Percentiles rank a stretch among this genome's conserved stretches.
Conservation (phyloP, 2,113 vertebrate species). For the Copsychus sechellarum region DNA sequence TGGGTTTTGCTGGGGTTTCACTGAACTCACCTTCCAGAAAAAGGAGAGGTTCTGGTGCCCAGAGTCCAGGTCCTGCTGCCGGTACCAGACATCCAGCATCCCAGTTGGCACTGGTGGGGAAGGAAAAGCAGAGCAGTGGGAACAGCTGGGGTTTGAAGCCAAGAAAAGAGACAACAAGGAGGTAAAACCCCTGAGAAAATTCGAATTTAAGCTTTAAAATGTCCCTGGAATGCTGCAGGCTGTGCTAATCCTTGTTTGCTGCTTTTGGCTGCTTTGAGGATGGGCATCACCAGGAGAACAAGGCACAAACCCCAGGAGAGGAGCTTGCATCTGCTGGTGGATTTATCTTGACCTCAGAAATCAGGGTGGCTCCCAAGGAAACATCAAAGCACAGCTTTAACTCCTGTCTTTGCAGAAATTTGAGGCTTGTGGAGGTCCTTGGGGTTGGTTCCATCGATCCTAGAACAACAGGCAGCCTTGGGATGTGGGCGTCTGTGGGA, state of each 20-base stretch:
- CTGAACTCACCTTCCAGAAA: constrained; percentile 75
- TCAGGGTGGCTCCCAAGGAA: accelerated
- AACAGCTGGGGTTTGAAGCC: too few species aligned
- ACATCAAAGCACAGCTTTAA: neutral
- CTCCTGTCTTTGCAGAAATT: neutral
- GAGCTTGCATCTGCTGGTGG: neutral
- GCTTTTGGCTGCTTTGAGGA: accelerated
- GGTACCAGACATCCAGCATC: constrained; percentile 71
- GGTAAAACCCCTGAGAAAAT: neutral
- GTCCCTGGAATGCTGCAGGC: too few species aligned
- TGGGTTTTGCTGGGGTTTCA: neutral
- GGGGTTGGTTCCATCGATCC: neutral
- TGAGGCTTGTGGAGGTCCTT: neutral
- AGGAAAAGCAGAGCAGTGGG: neutral
- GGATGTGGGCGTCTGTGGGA: accelerated
- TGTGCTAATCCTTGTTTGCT: accelerated
- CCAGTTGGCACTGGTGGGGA: constrained; percentile 52
- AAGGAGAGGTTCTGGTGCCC: constrained; percentile 62
- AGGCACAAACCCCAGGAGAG: neutral
- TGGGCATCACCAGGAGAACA: accelerated
- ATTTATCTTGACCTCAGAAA: accelerated
- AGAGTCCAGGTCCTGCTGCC: neutral
- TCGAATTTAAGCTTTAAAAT: accelerated
- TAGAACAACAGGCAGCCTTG: accelerated
- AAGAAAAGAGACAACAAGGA: accelerated